phyloP scores from a whole-genome alignment of 1,140 invertebrate genomes.

The Antheraea pernyi region DNA sequence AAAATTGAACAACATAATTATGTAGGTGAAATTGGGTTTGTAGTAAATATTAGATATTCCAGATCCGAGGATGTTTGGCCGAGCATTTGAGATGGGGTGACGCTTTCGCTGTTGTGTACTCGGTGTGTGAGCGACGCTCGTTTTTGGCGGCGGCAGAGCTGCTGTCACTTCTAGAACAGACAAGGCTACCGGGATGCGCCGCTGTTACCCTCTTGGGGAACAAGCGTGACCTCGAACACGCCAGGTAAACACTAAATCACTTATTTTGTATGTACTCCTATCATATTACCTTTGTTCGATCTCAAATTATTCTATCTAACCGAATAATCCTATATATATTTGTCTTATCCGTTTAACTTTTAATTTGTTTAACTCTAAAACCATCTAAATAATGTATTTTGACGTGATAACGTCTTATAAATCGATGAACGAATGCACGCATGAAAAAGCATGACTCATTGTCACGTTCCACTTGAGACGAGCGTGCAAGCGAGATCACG shows the following conservation, averaged over 20 bases:
- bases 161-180: slow-evolving; percentile 84
- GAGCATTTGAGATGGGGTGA: slow-evolving; percentile 91
- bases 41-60: slow-evolving; percentile 12
- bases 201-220: slow-evolving; percentile 89
- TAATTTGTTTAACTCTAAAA: no score
- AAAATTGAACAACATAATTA: neutral
- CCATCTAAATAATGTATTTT: no score
- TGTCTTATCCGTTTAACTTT: no score
- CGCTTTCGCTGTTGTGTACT: slow-evolving; percentile 92
- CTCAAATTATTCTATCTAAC: no score
- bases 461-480: no score
- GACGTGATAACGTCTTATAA: no score
- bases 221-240: slow-evolving; percentile 91
- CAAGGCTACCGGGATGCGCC: slow-evolving; percentile 85
- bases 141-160: slow-evolving; percentile 88
- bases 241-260: slow-evolving; percentile 75
- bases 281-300: no score
- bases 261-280: no score
- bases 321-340: no score
- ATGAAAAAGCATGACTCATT: no score
- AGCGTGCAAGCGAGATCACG: no score
- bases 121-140: slow-evolving; percentile 86
- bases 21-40: neutral
- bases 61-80: slow-evolving; percentile 84
- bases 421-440: no score